Evolutionary conservation across 2,888 invertebrate species (phyloP), one percentile per base, ranked within the genome.

Genomic region (Zygothrica quintamaculata): DNA sequence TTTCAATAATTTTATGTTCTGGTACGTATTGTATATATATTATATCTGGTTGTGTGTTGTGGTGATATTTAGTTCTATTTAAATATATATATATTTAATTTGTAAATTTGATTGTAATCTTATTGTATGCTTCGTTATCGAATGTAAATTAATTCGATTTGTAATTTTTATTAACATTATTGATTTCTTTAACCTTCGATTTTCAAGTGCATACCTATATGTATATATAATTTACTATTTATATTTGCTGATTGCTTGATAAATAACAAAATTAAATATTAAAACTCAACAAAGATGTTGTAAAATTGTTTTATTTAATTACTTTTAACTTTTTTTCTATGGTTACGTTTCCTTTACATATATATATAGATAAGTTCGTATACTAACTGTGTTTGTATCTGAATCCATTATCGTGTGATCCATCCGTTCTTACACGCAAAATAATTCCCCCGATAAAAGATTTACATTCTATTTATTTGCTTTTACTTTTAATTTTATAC

Each of bases 61-160:
- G 15, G 2, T 18, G 22, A 18, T 43, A 26, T 29, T 29, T 5
- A 1, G 7, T n/a, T 29, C 7, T 2, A 9, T n/a, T n/a, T n/a
- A n/a, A n/a, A n/a, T n/a, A n/a, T n/a, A n/a, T 56, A 69, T 65
- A 65, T 58, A 58, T 73, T 36, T 68, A 51, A 47, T 48, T 60
- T 77, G 68, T 80, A 78, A 84, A 76, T 61, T 78, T 80, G 84
- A 80, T 80, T 80, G 84, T 66, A 75, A 77, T 76, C 65, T 75
- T 80, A 77, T 84, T 84, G 77, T 79, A 73, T 64, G 55, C 53
- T 55, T 61, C 50, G 59, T 72, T 66, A 42, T 58, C 26, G 11
- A 46, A 16, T 33, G 34, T 29, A 39, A 34, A 25, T 56, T 56
- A n/a, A 7, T 33, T 34, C 36, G 55, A 55, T 36, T 46, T 44